Evolutionary conservation across 2,797 vertebrate genomes (phyloP), one percentile per base, ranked within the genome.

Genomic region (Siniperca obscura): DNA sequence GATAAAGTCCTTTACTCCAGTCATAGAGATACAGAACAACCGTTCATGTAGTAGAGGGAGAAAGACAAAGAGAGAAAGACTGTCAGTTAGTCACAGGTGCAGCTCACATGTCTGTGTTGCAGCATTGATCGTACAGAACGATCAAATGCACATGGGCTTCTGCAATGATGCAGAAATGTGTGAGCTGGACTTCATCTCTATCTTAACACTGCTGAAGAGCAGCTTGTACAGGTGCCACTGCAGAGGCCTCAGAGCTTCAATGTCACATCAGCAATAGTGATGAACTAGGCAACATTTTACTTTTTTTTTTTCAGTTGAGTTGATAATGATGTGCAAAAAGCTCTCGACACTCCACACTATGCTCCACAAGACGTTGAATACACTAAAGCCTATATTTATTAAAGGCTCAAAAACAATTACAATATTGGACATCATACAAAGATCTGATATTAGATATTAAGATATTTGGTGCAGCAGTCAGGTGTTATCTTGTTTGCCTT

Each of bases 161-260:
- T 79, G 84, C 72, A 76, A 3, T 25, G 71, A 72, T n/a, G 79
- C 76, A 83, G 78, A 80, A 71, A 74, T 27, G 62, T 27, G 27
- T 16, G 64, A 81, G 67, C 76, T 44, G 66, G n/a, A 61, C 55
- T 72, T 80, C 64, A 53, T 72, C 76, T 76, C 69, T 86, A n/a
- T 71, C 66, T 78, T 57, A 80, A 57, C 69, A 12, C 61, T 36
- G 74, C 82, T 66, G 86, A 76, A 66, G 65, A 77, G 75, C 67
- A 25, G 80, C 76, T 70, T 55, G 44, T 40, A 78, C 70, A 86
- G 80, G 84, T 87, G 80, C 78, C 75, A 65, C 88, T 87, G 88
- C 83, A 80, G 86, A 87, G 86, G 76, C 61, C 81, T 74, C 68
- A 68, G 11, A 74, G 70, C 76, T 21, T 85, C 81, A 78, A 67